Conservation (phyloP, 2,113 vertebrate species). For the Tauraco erythrolophus region DNA sequence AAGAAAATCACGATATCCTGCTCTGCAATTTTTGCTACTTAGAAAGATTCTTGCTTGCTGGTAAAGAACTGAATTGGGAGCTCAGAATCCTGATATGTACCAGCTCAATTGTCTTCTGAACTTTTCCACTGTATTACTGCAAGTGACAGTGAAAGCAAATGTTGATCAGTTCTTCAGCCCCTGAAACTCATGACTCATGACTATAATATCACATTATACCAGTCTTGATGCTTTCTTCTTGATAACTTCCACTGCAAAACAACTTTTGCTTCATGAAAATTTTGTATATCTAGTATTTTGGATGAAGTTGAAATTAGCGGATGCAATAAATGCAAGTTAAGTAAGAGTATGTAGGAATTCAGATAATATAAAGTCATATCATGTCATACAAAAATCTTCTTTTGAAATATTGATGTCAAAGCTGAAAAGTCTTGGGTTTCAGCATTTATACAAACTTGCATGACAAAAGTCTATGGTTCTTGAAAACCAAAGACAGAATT, state of each 20-base stretch:
- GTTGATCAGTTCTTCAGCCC: not conserved
- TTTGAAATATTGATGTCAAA: not conserved
- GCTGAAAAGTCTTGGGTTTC: not conserved
- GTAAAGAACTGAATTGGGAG: not conserved
- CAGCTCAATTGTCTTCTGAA: not conserved
- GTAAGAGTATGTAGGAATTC: not conserved
- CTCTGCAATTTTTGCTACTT: not conserved
- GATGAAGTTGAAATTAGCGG: not conserved
- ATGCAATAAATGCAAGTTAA: not conserved
- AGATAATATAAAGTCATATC: not conserved
- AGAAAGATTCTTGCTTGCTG: not conserved
- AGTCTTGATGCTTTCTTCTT: not conserved
- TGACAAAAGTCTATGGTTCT: not conserved
- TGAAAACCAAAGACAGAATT: not conserved
- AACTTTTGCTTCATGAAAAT: not conserved
- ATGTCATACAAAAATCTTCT: conserved; percentile 1
- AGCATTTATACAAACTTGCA: not conserved
- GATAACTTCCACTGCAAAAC: not conserved
- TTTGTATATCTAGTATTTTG: not conserved
- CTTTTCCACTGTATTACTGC: not conserved
- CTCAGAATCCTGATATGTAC: not conserved
- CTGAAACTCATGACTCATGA: not conserved
- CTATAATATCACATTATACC: not conserved
- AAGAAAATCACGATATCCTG: not conserved
- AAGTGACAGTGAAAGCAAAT: not conserved